Conservation (phyloP, 2,888 invertebrate genomes). For the Biston betularia region DNA sequence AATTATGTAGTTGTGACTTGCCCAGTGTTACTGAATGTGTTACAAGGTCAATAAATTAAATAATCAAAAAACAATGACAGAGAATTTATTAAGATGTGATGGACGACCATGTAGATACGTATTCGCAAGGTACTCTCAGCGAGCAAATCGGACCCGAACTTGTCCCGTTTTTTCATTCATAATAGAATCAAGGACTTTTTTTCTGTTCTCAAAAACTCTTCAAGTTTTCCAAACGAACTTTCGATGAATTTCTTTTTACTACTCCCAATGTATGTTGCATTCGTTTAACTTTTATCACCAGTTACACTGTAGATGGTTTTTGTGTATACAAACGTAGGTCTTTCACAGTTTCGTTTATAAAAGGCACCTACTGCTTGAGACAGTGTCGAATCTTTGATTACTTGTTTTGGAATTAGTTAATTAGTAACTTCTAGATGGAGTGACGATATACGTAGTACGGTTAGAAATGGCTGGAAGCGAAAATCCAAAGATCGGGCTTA, state of each 20-base stretch:
- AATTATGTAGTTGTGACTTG: too few species aligned
- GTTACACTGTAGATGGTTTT: slow-evolving; percentile 10
- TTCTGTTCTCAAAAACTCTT: background rate
- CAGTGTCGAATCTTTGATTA: background rate
- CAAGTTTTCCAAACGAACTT: slow-evolving; percentile 2
- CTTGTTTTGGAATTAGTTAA: background rate
- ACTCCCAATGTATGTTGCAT: slow-evolving; percentile 17
- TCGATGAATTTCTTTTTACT: slow-evolving; percentile 4
- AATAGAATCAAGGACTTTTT: background rate
- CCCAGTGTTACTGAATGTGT: too few species aligned
- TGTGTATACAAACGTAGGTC: background rate
- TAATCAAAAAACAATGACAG: too few species aligned
- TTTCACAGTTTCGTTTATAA: slow-evolving; percentile 11
- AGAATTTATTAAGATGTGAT: too few species aligned
- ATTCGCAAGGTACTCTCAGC: too few species aligned
- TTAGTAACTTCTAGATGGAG: too few species aligned
- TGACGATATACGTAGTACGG: too few species aligned
- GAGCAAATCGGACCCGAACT: too few species aligned
- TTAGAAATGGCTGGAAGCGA: too few species aligned
- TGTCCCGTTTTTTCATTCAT: background rate
- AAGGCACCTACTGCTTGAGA: background rate
- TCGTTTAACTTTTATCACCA: slow-evolving; percentile 21
- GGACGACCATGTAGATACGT: too few species aligned
- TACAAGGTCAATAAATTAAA: too few species aligned
- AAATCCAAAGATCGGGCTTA: too few species aligned